Evolutionary conservation across 2,888 invertebrate species (phyloP).

Genomic region (Mimas tiliae): DNA sequence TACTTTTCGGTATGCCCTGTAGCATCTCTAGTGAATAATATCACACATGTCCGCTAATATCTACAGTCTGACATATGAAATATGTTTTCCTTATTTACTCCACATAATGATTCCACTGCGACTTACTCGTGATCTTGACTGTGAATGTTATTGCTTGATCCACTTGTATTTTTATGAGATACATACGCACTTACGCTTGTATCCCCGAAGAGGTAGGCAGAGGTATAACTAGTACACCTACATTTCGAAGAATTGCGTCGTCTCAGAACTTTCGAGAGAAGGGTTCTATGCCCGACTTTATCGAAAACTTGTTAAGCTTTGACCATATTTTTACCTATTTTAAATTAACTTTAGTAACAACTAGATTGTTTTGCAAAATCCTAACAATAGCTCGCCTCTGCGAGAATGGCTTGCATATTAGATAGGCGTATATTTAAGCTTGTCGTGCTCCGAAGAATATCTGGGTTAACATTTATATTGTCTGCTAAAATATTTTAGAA

Average conservation of each 20-base stretch:
- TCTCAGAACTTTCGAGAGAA: no score
- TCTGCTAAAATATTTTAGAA: neutral
- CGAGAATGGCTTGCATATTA: neutral
- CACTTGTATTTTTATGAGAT: neutral
- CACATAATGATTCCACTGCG: constrained; percentile 38
- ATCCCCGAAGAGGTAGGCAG: no score
- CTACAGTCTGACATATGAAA: neutral
- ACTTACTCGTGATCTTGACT: constrained; percentile 36
- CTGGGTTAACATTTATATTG: neutral
- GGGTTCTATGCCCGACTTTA: no score
- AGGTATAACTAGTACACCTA: no score
- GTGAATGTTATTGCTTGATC: neutral
- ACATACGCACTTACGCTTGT: no score
- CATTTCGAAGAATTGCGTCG: no score
- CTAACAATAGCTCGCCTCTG: neutral
- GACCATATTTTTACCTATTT: no score
- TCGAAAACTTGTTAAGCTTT: no score
- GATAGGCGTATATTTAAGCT: constrained; percentile 6
- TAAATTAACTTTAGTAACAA: no score
- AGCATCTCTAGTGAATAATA: constrained; percentile 15
- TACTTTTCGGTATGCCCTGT: neutral
- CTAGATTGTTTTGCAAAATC: no score
- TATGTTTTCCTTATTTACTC: constrained; percentile 14
- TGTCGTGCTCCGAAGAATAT: constrained; percentile 32
- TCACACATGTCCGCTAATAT: constrained; percentile 16